Conservation (phyloP, 2,113 vertebrate genomes). For the Thalassoma bifasciatum region DNA sequence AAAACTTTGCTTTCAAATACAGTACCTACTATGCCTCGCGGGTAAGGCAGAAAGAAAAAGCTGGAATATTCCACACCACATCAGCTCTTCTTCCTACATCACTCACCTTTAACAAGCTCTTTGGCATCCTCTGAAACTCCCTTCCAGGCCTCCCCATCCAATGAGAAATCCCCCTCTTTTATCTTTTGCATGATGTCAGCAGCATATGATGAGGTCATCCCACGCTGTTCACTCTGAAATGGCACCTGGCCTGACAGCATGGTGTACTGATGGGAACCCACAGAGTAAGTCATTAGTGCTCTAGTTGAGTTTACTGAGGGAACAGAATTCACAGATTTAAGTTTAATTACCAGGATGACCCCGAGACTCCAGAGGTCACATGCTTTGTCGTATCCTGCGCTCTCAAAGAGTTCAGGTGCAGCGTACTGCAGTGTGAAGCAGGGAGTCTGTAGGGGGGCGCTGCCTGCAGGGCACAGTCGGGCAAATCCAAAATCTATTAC, state of each 20-base stretch:
- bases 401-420: slow-evolving; percentile 90
- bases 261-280: slow-evolving; percentile 85
- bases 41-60: neutral
- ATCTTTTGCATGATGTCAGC: slow-evolving; percentile 95
- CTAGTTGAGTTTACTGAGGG: neutral
- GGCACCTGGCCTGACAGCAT: slow-evolving; percentile 95
- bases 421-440: slow-evolving; percentile 95
- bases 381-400: slow-evolving; percentile 91
- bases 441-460: slow-evolving; percentile 91
- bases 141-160: slow-evolving; percentile 91
- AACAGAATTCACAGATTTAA: neutral
- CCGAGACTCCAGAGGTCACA: slow-evolving; percentile 96
- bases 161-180: slow-evolving; percentile 91
- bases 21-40: too few relatives aligned
- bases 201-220: slow-evolving; percentile 87
- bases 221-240: slow-evolving; percentile 88
- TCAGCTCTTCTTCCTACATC: neutral
- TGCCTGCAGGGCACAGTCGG: slow-evolving; percentile 89
- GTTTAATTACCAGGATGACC: slow-evolving; percentile 89
- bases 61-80: neutral
- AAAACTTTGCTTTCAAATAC: too few relatives aligned
- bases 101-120: slow-evolving; percentile 91
- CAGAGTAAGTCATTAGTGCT: slow-evolving; percentile 28
- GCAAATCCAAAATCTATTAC: slow-evolving; percentile 95
- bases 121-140: slow-evolving; percentile 92